phyloP scores from a whole-genome alignment of 2,797 vertebrate species.

The Apogon hyalosoma region DNA sequence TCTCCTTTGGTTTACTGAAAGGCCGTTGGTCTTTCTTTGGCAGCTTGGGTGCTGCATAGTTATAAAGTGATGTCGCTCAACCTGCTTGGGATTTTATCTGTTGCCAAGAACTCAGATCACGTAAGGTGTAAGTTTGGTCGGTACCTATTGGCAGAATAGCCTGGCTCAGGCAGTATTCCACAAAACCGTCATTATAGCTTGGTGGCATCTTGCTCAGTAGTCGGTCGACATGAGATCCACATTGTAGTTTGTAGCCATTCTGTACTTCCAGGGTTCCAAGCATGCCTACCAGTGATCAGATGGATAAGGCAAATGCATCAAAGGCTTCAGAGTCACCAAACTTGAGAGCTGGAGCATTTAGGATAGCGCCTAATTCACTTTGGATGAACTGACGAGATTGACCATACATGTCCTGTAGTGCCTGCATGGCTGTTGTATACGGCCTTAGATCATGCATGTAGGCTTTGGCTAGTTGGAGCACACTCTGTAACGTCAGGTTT shows the following conservation, averaged over 20 bases:
- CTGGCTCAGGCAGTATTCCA: slow-evolving; percentile 38
- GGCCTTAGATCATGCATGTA: slow-evolving; percentile 36
- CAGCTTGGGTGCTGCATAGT: background rate
- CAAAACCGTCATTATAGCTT: slow-evolving; percentile 27
- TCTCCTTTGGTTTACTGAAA: background rate
- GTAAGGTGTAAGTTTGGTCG: slow-evolving; percentile 31
- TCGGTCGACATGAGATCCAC: slow-evolving; percentile 49
- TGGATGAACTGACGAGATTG: slow-evolving; percentile 22
- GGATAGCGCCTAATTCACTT: slow-evolving; percentile 16
- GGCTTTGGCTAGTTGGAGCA: slow-evolving; percentile 25
- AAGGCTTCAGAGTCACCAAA: slow-evolving; percentile 40
- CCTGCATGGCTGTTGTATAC: slow-evolving; percentile 28
- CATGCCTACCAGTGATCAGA: slow-evolving; percentile 44
- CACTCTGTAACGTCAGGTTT: slow-evolving; percentile 17
- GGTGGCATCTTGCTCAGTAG: slow-evolving; percentile 49
- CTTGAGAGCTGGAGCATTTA: slow-evolving; percentile 18
- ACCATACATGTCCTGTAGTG: slow-evolving; percentile 22
- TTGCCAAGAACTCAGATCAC: slow-evolving; percentile 30
- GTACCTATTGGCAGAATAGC: slow-evolving; percentile 32
- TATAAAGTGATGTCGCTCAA: slow-evolving; percentile 20
- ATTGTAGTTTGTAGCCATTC: slow-evolving; percentile 29
- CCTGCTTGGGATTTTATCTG: slow-evolving; percentile 42
- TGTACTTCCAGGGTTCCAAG: slow-evolving; percentile 35
- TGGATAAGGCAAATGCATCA: slow-evolving; percentile 34
- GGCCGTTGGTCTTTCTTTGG: background rate